Evolutionary conservation across 1,140 invertebrate genomes (phyloP), one percentile per base, ranked within the genome.

Genomic region (Brachionus angularis): DNA sequence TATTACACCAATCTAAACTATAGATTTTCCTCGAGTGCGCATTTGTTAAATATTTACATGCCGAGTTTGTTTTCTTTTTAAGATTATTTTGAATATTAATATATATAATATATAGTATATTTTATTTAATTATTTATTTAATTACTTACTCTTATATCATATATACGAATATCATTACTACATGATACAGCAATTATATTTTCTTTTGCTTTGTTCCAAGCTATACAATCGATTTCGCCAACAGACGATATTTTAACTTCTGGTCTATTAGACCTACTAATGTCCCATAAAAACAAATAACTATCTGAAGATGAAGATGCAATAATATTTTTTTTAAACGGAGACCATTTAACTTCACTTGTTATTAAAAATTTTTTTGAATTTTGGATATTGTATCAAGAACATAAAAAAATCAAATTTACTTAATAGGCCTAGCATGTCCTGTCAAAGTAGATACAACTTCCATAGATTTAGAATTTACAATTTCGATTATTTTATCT

Each of bases 261-360:
- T n/a, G 53, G 53, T 10, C 39, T 36, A 8, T 18, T 8, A 23
- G 53, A 39, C 49, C 25, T 52, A 29, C 25, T 29, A 52, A 29
- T 23, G 25, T 58, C 53, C 53, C 53, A 58, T 39, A 58, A 23
- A 31, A 58, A 39, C 21, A 58, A 25, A 39, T 14, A 58, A 36
- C 33, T 23, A 39, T 58, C 53, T 23, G 33, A 14, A 12, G 53
- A 58, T 39, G 53, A 34, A 10, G 53, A 58, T 23, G 33, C 53
- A 39, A 58, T 39, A 12, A 58, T 10, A 21, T 58, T 58, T 10
- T 18, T 27, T 36, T 39, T 58, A 12, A 58, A 10, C 1, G 53
- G 53, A 25, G 53, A 31, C 53, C 53, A 58, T 39, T 58, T 58
- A 5, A 34, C 53, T 58, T 58, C 33, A 58, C 53, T 58, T 4